phyloP scores from a whole-genome alignment of 2,113 vertebrate genomes.

The Thymallus thymallus region DNA sequence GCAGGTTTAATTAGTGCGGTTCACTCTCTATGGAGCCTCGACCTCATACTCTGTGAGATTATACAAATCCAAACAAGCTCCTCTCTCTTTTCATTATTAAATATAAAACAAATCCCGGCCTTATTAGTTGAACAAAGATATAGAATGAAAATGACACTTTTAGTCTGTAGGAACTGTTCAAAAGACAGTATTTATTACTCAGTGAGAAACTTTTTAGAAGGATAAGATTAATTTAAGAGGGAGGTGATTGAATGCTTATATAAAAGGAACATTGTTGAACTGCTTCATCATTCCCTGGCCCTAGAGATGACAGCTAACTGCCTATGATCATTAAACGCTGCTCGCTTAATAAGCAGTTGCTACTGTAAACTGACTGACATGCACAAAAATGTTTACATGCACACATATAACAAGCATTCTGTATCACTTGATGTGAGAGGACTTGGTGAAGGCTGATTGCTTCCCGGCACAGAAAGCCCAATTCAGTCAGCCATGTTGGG shows the following conservation, averaged over 20 bases:
- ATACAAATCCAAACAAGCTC: background rate
- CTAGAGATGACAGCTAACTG: slow-evolving; percentile 5
- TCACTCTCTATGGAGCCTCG: background rate
- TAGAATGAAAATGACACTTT: too few relatives aligned
- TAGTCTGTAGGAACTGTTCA: too few relatives aligned
- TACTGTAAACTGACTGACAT: slow-evolving; percentile 5
- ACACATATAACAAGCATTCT: slow-evolving; percentile 25
- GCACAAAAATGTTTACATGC: slow-evolving; percentile 33
- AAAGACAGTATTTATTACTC: too few relatives aligned
- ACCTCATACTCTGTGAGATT: background rate
- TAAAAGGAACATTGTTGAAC: background rate
- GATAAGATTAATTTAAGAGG: too few relatives aligned
- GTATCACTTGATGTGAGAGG: slow-evolving; percentile 24
- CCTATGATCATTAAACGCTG: background rate
- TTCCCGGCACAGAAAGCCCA: slow-evolving; percentile 2
- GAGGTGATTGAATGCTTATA: background rate
- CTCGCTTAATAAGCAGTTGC: slow-evolving; percentile 29
- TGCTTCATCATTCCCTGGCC: slow-evolving; percentile 18
- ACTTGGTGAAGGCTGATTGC: slow-evolving; percentile 14
- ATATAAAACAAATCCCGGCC: too few relatives aligned
- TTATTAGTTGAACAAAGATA: too few relatives aligned
- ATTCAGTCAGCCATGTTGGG: too few relatives aligned
- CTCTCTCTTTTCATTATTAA: too few relatives aligned
- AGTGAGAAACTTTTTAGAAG: too few relatives aligned
- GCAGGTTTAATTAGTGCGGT: background rate